phyloP scores from a whole-genome alignment of 2,797 vertebrate species.

The Acipenser transmontanus region DNA sequence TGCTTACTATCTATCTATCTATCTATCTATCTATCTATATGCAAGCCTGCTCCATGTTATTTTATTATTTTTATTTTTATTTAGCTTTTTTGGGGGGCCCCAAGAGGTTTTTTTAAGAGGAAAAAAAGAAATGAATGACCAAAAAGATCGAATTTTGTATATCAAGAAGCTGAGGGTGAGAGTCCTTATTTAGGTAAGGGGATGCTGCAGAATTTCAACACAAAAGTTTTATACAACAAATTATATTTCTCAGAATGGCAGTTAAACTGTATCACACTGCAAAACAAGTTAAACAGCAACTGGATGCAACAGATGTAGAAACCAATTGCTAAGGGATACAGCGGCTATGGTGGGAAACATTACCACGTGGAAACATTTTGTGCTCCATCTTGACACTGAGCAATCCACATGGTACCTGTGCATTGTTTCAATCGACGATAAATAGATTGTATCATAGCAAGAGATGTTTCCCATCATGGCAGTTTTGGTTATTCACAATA shows the following conservation, averaged over 20 bases:
- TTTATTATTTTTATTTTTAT: conserved; percentile 12
- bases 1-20: too few species aligned
- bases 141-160: conserved; percentile 46
- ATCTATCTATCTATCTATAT: neutral
- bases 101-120: too few species aligned
- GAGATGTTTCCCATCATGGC: conserved; percentile 4
- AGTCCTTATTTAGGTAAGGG: conserved; percentile 39
- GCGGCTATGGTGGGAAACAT: conserved; percentile 32
- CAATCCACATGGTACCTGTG: neutral
- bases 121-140: too few species aligned
- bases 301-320: conserved; percentile 51
- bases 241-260: conserved; percentile 49
- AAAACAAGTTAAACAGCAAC: conserved; percentile 36
- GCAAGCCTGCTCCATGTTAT: neutral
- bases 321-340: conserved; percentile 47
- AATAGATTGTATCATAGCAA: neutral
- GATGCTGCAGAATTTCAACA: conserved; percentile 69
- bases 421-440: neutral
- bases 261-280: conserved; percentile 54
- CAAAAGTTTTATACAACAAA: conserved; percentile 59
- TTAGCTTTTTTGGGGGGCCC: neutral
- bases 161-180: conserved; percentile 67
- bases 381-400: neutral
- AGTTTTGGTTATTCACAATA: conserved; percentile 48
- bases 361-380: neutral